phyloP scores from a whole-genome alignment of 2,888 invertebrate genomes.

The Gari tellinella region DNA sequence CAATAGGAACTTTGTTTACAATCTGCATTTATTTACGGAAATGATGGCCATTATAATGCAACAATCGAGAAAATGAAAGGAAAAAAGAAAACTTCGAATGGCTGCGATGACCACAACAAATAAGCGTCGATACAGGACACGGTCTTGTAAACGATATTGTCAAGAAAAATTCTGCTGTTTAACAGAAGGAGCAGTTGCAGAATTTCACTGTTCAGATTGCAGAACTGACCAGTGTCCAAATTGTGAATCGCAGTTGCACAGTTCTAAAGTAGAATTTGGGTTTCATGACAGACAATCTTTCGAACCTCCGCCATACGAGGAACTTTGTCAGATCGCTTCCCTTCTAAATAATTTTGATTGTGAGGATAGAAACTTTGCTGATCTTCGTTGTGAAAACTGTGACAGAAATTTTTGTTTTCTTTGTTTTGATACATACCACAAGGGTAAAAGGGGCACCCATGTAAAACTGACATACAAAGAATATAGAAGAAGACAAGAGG shows the following conservation, averaged over 20 bases:
- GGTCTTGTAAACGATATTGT: slow-evolving; percentile 78
- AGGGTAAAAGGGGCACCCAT: slow-evolving; percentile 60
- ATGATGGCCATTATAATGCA: slow-evolving; percentile 46
- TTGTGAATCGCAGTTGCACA: slow-evolving; percentile 82
- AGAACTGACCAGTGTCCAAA: slow-evolving; percentile 81
- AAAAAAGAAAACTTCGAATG: slow-evolving; percentile 28
- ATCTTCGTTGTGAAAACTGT: slow-evolving; percentile 82
- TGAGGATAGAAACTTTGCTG: slow-evolving; percentile 81
- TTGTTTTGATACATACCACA: slow-evolving; percentile 80
- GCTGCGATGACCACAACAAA: slow-evolving; percentile 66
- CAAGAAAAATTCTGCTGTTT: slow-evolving; percentile 80
- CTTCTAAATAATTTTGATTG: slow-evolving; percentile 67
- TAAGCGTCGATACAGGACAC: slow-evolving; percentile 69
- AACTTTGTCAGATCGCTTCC: slow-evolving; percentile 77
- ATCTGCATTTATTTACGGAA: slow-evolving; percentile 59
- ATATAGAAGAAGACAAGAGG: slow-evolving; percentile 55
- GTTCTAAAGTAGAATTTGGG: slow-evolving; percentile 73
- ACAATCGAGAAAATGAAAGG: slow-evolving; percentile 29
- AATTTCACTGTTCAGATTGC: slow-evolving; percentile 81
- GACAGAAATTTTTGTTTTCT: slow-evolving; percentile 78
- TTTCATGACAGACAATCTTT: slow-evolving; percentile 80
- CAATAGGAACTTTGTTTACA: slow-evolving; percentile 25
- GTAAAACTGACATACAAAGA: slow-evolving; percentile 67
- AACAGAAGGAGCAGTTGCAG: slow-evolving; percentile 76
- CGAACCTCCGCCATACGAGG: slow-evolving; percentile 70